Evolutionary conservation across 1,140 invertebrate species (phyloP), one percentile per base, ranked within the genome.

Genomic region (Drosophila kepulauana): DNA sequence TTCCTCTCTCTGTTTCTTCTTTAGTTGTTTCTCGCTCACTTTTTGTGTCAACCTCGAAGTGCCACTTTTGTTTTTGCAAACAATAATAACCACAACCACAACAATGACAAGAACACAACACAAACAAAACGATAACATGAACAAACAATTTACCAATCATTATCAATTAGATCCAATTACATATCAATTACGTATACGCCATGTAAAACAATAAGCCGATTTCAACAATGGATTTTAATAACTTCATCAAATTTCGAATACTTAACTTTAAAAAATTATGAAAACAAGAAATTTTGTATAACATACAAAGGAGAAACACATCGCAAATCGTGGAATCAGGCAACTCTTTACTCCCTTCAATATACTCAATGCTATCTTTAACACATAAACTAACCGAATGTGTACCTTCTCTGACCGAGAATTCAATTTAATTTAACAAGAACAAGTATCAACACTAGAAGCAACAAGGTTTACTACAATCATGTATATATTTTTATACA

Each of bases 141-240:
- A 59, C 67, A 45, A 71, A 75, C 73, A 20, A 4, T 59, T 64
- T 52, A 73, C 45, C 62, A 72, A 72, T 65, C 38, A 72, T 56
- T 72, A 59, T 16, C n/a, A 76, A 66, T 66, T 58, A 66, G 43
- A 71, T 65, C 72, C 72, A 76, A 79, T 81, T 76, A 70, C 67
- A 82, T 76, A 72, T 65, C 61, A 76, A 74, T 84, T 85, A 85
- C 81, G 75, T 63, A 48, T 77, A 79, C 76, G 68, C 41, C 73
- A 59, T 46, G 61, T 71, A 59, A 61, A 69, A 65, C 68, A 71
- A 73, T 38, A 69, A 71, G 5, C 30, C 20, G 30, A 59, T 10
- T 43, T 16, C 41, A 69, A 71, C 28, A 45, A 57, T 35, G 20
- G n/a, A 35, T 57, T 71, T 61, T 13, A 38, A 10, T 28, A 25